Evolutionary conservation across 2,113 vertebrate genomes (phyloP).

Genomic region (Siphamia tubifer): DNA sequence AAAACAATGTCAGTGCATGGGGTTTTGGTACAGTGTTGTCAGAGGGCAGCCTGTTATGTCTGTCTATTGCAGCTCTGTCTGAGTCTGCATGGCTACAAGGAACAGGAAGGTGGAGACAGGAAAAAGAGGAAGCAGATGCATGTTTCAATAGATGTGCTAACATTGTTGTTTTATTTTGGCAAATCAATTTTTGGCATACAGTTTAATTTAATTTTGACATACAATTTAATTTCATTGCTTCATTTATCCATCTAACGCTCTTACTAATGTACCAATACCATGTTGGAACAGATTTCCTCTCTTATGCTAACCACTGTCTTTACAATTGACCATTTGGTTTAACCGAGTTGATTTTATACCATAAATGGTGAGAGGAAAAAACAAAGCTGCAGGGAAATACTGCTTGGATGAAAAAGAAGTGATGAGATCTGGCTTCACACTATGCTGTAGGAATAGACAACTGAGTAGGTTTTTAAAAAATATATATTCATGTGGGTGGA

Average conservation of each 20-base stretch:
- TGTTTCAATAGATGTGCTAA: neutral
- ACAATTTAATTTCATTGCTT: neutral
- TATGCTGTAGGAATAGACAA: constrained; percentile 47
- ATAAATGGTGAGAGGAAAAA: constrained; percentile 19
- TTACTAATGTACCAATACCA: too few species aligned
- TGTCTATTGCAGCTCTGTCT: neutral
- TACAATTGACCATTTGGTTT: neutral
- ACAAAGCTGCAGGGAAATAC: constrained; percentile 17
- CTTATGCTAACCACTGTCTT: neutral
- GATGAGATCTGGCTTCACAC: constrained; percentile 26
- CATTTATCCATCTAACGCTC: neutral
- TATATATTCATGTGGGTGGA: constrained; percentile 41
- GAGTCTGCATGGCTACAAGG: neutral
- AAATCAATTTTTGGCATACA: too few species aligned
- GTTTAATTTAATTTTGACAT: too few species aligned
- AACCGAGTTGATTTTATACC: neutral
- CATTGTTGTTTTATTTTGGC: too few species aligned
- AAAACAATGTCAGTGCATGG: constrained; percentile 17
- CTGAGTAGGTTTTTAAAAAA: constrained; percentile 7
- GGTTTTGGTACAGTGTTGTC: constrained; percentile 8
- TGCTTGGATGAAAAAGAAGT: constrained; percentile 19
- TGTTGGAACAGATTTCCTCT: neutral
- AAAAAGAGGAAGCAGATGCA: constrained; percentile 1
- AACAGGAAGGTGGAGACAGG: constrained; percentile 9
- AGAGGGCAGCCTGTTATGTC: constrained; percentile 31